Conservation (phyloP, 2,797 vertebrate genomes). For the Artibeus jamaicensis region DNA sequence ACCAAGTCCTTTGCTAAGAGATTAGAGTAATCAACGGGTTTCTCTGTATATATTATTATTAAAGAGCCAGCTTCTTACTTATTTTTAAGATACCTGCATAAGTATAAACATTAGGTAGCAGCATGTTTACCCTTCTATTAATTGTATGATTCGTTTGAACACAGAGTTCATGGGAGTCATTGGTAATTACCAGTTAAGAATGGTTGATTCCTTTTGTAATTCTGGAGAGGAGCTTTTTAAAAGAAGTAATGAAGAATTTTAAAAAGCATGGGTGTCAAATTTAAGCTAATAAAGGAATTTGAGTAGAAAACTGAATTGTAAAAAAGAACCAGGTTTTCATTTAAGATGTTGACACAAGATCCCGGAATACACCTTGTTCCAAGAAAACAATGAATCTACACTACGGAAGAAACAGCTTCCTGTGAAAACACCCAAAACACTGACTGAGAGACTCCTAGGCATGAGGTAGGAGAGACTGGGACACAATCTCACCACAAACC, state of each 20-base stretch:
- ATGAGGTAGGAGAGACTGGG: neutral
- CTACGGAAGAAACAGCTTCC: neutral
- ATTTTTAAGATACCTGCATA: neutral
- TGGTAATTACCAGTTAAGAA: conserved; percentile 27
- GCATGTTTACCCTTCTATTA: neutral
- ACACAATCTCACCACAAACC: neutral
- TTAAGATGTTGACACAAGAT: neutral
- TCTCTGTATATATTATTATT: neutral
- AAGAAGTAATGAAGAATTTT: neutral
- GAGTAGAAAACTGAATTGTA: neutral
- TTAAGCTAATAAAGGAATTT: neutral
- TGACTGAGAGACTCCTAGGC: neutral
- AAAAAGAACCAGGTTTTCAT: neutral
- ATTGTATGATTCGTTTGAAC: neutral
- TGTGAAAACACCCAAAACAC: neutral
- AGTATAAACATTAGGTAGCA: neutral
- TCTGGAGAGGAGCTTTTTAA: neutral
- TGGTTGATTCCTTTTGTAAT: neutral
- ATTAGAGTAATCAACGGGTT: neutral
- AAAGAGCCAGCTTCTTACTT: neutral
- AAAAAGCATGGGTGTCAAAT: neutral
- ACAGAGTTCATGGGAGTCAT: neutral
- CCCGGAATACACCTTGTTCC: neutral
- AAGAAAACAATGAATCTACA: neutral
- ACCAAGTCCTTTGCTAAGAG: neutral